Base-by-base conservation (phyloP, 2,888 invertebrate genomes). In the Chrysomela aeneicollis region DNA sequence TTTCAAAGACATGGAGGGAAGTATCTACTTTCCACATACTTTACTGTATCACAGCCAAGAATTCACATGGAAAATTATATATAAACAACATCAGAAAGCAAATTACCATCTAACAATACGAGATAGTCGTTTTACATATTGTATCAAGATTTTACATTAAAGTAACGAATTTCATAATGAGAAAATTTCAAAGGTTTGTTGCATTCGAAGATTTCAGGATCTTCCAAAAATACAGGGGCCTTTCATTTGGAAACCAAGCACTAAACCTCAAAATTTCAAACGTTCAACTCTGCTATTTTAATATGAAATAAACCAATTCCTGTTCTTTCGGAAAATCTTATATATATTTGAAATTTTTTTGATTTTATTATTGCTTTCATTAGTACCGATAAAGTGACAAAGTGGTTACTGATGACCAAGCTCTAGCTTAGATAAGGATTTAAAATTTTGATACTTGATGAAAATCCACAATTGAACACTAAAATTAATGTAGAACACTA, bases 31-130 rank as follows among this genome's bases (percentile, higher is more conserved):
- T 78, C 78, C 78, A 79, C 78, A 80, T 79, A 81, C 80, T 82
- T 82, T 82, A 81, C 80, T 82, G 82, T 82, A 82, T 83, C 83
- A 83, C 83, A 83, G 83, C 82, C 83, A 81, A 82, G 79, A 82
- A 82, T 82, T 82, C 81, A 82, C 81, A 82, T 81, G 80, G 79
- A 81, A 82, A 80, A 78, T 74, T 46, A 77, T 77, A 67, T 58
- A 63, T 65, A 68, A 68, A 64, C 64, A 64, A 67, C 65, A 68
- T 68, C 70, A 74, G 76, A 76, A 77, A 77, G 77, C 77, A 76
- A 63, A 72, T 74, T 74, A 74, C 67, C 69, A 70, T 65, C 69
- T 50, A 60, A 64, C 60, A 50, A 63, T 51, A 35, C 49, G 58
- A 68, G 69, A 68, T 61, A 64, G 68, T 64, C 64, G 52, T 64